These are phyloP conservation scores for Hypena proboscidalis DNA, from an alignment of 2,888 invertebrate species.

Conservation along the genomic window DNA sequence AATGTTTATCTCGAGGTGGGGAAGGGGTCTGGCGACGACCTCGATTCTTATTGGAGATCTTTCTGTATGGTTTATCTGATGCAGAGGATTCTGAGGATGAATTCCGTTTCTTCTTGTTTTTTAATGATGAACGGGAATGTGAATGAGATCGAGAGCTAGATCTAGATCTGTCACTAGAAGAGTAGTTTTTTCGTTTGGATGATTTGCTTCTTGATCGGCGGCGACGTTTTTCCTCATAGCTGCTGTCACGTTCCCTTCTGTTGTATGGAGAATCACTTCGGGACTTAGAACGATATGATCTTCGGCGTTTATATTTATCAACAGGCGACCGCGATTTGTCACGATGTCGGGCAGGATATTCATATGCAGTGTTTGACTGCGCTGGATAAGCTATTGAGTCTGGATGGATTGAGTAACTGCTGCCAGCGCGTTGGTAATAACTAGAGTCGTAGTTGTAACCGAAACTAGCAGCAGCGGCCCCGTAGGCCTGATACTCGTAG, in stretches of 20 bases:
- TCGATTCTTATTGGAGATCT: constrained; percentile 41
- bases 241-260: constrained; percentile 58
- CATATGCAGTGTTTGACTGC: constrained; percentile 15
- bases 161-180: constrained; percentile 69
- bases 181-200: constrained; percentile 62
- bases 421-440: constrained; percentile 62
- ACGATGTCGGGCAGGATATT: constrained; percentile 26
- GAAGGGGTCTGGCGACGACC: constrained; percentile 55
- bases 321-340: constrained; percentile 51
- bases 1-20: constrained; percentile 52
- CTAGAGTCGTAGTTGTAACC: constrained; percentile 66
- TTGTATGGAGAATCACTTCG: constrained; percentile 67
- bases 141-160: constrained; percentile 67
- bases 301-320: constrained; percentile 50
- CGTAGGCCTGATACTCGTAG: constrained; percentile 70
- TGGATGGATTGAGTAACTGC: constrained; percentile 60
- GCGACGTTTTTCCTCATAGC: constrained; percentile 56
- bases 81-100: constrained; percentile 64
- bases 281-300: constrained; percentile 59
- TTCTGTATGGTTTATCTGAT: constrained; percentile 64
- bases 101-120: constrained; percentile 53
- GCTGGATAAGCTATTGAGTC: constrained; percentile 27
- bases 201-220: constrained; percentile 62
- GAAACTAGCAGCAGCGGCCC: constrained; percentile 52
- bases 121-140: constrained; percentile 53